These are phyloP conservation scores for Dastarcus helophoroides DNA, from an alignment of 2,888 invertebrate species.

Conservation along the genomic window DNA sequence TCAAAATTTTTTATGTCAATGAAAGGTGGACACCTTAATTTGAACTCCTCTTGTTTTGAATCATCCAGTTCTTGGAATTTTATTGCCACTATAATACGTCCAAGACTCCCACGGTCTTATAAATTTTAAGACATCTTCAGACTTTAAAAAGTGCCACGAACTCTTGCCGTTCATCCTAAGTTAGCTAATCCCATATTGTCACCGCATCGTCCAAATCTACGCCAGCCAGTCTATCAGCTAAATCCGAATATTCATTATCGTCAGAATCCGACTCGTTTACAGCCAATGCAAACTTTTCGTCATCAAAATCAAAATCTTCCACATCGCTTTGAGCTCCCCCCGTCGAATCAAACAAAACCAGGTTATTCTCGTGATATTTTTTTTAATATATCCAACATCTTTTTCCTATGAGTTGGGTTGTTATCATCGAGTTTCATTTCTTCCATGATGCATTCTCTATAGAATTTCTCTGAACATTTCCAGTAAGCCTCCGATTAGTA, in stretches of 20 bases:
- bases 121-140: constrained; percentile 57
- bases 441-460: constrained; percentile 66
- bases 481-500: constrained; percentile 67
- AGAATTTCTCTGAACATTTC: constrained; percentile 82
- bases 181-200: constrained; percentile 67
- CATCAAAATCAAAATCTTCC: constrained; percentile 22
- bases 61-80: constrained; percentile 45
- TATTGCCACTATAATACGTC: constrained; percentile 42
- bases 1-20: constrained; percentile 44
- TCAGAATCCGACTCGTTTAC: constrained; percentile 20
- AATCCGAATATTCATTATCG: constrained; percentile 41
- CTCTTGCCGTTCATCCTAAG: constrained; percentile 60
- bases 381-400: constrained; percentile 56
- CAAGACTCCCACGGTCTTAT: constrained; percentile 72
- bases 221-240: constrained; percentile 55
- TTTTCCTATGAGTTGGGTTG: constrained; percentile 42
- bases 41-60: constrained; percentile 23
- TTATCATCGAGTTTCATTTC: constrained; percentile 45
- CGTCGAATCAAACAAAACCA: constrained; percentile 3
- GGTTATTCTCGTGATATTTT: constrained; percentile 36
- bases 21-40: constrained; percentile 42
- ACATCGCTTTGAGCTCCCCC: constrained; percentile 11
- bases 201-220: constrained; percentile 69
- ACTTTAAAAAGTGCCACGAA: constrained; percentile 58
- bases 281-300: constrained; percentile 14